Base-by-base conservation (phyloP, 2,888 invertebrate species). In the Drosophila demipolita region DNA sequence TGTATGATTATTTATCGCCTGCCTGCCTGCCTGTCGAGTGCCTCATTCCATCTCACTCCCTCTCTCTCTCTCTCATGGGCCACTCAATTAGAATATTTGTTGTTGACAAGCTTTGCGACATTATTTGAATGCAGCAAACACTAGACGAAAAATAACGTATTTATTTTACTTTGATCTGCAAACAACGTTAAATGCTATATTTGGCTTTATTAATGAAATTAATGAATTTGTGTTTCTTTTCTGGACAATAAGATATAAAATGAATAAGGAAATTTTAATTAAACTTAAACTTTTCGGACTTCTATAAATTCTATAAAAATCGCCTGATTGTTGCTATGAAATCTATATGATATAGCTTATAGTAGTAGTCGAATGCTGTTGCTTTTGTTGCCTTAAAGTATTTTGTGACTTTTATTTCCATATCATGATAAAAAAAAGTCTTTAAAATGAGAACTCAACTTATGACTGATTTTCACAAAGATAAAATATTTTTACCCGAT, bases 11-110 rank as follows among this genome's bases (percentile, higher is more conserved):
- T 35, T 36, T 20, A 53, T 53, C 20, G 33, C 23, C 17, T 29
- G 52, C 32, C 26, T 29, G 52, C 32, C 26, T n/a, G 23, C 32
- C 20, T n/a, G 23, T 12, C 38, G 32, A 65, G 65, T 62, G 61
- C 38, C n/a, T 12, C 5, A 29, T 29, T 29, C 29, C 5, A 5
- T 11, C 9, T 11, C 9, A 15, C 29, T 8, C 33, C 5, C 40
- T n/a, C 42, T 11, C n/a, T 17, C 9, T 6, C 9, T 20, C 8
- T 23, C 8, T 23, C 20, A 1, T 36, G 7, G 26, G 3, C 55
- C 38, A n/a, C 26, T 38, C 26, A 38, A 55, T 55, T 55, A 38
- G 12, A 7, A 38, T n/a, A 38, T 38, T 55, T 38, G n/a, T 38
- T 55, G 36, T 36, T 26, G 26, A n/a, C 33, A 23, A 45, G 45